Conservation (phyloP, 2,888 invertebrate genomes). For the Euzetes globulus region DNA sequence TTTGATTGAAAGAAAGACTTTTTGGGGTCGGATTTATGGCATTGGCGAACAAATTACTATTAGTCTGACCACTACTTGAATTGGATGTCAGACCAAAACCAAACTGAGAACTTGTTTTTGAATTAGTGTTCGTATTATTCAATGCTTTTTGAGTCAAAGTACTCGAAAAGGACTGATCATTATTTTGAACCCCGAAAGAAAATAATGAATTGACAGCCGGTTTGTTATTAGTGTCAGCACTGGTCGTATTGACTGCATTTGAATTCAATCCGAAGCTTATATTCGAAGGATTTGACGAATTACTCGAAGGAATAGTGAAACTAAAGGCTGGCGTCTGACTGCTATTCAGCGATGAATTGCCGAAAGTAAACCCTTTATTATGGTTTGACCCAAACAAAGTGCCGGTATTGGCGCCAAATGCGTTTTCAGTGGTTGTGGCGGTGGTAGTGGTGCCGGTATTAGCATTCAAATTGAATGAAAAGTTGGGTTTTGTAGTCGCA, state of each 20-base stretch:
- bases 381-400: not conserved
- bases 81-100: not conserved
- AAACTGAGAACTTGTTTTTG: not conserved
- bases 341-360: not conserved
- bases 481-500: not conserved
- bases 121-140: not conserved
- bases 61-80: not conserved
- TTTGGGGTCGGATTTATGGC: not conserved
- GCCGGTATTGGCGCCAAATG: not conserved
- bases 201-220: not conserved
- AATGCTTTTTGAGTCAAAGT: not conserved
- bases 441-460: not conserved
- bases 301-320: not conserved
- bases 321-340: not conserved
- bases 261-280: conserved; percentile 3
- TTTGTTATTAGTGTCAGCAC: not conserved
- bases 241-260: not conserved
- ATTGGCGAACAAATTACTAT: not conserved
- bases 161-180: not conserved
- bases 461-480: not conserved
- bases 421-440: not conserved
- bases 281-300: not conserved
- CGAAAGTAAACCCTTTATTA: conserved; percentile 2
- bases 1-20: not conserved
- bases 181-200: not conserved